Base-by-base conservation (phyloP, 1,140 invertebrate species). In the Nymphalis io region DNA sequence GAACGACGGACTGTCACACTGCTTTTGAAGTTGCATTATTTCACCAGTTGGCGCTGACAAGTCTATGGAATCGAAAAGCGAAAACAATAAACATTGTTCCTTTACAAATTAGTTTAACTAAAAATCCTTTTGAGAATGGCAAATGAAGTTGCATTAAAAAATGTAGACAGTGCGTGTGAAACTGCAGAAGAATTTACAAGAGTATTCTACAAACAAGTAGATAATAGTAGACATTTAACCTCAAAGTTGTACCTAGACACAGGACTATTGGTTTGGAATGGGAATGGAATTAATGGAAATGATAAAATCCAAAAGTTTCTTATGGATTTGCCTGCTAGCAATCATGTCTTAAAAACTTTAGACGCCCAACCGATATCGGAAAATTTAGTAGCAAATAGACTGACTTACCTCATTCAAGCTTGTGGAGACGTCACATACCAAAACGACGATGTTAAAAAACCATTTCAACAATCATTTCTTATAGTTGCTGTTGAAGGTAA, bases 261-360 rank as follows among this genome's bases (percentile, higher is more conserved):
- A 27, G 96, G 94, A n/a, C 89, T 94, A 21, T 88, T 97, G 55
- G 94, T 96, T 27, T 98, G 96, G 96, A 97, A 98, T 93, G 97
- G 97, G 39, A 97, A 97, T 91, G 94, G 94, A 18, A 92, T 95
- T 0, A 93, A 88, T 70, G 96, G 96, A 8, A 94, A 94, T 79
- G 94, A 95, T 58, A 94, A 93, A 55, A 97, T 98, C 65, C 94
- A 96, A 78, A 96, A 96, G 79, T 97, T 96, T 84, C 93, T 95
- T 74, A 93, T 95, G 75, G 94, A 95, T 68, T 83, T 97, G 65
- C 96, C 96, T 33, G 81, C 93, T 3, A 94, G 95, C 51, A 94
- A 94, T 74, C 96, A 97, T 85, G 92, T 89, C 20, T 68, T 97
- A 27, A 93, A 91, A 57, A 95, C 95, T 1, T 83, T 97, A 23